Conservation (phyloP, 2,113 vertebrate species). For the Chlamydotis undulata region DNA sequence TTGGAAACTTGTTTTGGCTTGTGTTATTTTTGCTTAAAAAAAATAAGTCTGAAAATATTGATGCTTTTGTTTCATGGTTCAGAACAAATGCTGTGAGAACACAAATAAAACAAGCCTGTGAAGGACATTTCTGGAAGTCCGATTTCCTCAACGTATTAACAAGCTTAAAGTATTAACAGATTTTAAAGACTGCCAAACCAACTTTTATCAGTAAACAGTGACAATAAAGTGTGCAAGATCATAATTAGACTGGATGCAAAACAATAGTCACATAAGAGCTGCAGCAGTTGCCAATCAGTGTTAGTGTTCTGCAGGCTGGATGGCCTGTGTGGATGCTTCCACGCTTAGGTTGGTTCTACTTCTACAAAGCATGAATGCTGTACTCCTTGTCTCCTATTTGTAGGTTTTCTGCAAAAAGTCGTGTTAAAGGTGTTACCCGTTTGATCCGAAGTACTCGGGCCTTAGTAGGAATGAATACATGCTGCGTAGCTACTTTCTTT, state of each 20-base stretch:
- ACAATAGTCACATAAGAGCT: background rate
- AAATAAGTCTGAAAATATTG: accelerated
- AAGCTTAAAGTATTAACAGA: background rate
- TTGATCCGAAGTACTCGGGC: background rate
- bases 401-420: background rate
- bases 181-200: background rate
- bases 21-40: background rate
- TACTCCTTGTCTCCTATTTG: background rate
- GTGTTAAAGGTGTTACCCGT: accelerated
- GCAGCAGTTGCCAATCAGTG: background rate
- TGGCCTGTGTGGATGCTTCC: background rate
- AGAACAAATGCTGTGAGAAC: background rate
- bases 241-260: background rate
- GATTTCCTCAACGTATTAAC: background rate
- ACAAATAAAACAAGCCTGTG: accelerated
- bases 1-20: background rate
- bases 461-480: background rate
- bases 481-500: background rate
- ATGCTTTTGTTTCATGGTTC: background rate
- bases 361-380: background rate
- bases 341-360: accelerated
- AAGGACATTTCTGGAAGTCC: background rate
- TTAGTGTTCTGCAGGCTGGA: background rate
- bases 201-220: background rate
- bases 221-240: background rate